phyloP scores from a whole-genome alignment of 2,888 invertebrate genomes.

The Subacronicta megacephala region DNA sequence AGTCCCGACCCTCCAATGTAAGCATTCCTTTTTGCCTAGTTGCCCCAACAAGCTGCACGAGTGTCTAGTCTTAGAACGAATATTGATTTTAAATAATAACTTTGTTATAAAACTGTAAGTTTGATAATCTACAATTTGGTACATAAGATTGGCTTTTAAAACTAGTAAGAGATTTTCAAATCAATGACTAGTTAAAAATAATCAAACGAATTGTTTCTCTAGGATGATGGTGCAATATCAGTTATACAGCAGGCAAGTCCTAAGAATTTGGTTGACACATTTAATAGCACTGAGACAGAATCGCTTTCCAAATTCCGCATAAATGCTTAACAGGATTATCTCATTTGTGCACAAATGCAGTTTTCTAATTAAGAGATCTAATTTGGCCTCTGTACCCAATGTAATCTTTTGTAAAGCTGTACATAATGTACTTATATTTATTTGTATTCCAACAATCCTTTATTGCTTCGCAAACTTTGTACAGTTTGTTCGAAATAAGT shows the following conservation, averaged over 20 bases:
- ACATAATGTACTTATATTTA: too few relatives aligned
- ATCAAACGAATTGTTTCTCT: slow-evolving; percentile 27
- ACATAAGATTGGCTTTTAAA: too few relatives aligned
- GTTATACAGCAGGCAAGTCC: slow-evolving; percentile 56
- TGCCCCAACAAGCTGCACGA: slow-evolving; percentile 49
- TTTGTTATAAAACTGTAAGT: not conserved
- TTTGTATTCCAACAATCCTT: slow-evolving; percentile 22
- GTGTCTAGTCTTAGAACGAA: slow-evolving; percentile 21
- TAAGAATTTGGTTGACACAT: slow-evolving; percentile 22
- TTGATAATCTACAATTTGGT: too few relatives aligned
- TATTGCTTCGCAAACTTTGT: slow-evolving; percentile 22
- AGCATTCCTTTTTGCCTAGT: slow-evolving; percentile 61
- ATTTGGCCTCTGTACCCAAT: slow-evolving; percentile 20
- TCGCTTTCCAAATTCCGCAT: slow-evolving; percentile 15
- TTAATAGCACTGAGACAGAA: slow-evolving; percentile 40
- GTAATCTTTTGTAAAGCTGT: too few relatives aligned
- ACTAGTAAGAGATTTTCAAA: not conserved
- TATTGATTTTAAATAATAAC: not conserved
- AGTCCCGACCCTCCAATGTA: slow-evolving; percentile 86
- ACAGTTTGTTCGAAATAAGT: too few relatives aligned
- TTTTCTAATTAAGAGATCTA: slow-evolving; percentile 33
- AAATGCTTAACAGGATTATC: slow-evolving; percentile 29
- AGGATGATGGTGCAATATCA: slow-evolving; percentile 52
- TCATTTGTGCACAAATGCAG: slow-evolving; percentile 37
- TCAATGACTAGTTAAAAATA: not conserved